Evolutionary conservation across 1,140 invertebrate genomes (phyloP).

Genomic region (Anastatus disparis): DNA sequence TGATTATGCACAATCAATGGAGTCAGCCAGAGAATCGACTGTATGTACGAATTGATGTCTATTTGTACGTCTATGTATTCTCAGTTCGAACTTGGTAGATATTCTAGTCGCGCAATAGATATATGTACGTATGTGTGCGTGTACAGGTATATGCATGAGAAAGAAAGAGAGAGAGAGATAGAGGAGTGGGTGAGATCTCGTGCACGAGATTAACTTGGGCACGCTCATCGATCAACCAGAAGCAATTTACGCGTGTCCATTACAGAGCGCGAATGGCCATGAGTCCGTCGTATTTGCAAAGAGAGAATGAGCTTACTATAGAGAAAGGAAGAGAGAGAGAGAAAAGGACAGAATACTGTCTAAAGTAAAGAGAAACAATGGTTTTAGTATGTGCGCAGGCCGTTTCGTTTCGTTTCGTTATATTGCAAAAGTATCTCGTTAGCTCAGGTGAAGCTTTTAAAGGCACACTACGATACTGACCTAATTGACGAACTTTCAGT

Average conservation of each 20-base stretch:
- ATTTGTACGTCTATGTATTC: no score
- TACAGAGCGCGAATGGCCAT: constrained; percentile 16
- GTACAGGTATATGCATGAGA: neutral
- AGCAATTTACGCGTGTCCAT: constrained; percentile 36
- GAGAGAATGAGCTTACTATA: neutral
- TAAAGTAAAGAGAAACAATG: neutral
- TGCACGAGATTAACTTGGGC: constrained; percentile 29
- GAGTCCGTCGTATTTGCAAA: constrained; percentile 16
- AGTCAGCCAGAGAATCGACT: neutral
- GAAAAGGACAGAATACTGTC: neutral
- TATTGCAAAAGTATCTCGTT: neutral
- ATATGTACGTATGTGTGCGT: neutral
- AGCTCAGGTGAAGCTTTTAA: neutral
- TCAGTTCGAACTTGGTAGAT: no score
- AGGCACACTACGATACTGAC: neutral
- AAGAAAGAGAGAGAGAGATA: neutral
- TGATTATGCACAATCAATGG: constrained; percentile 33
- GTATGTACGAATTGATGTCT: no score
- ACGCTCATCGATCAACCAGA: constrained; percentile 37
- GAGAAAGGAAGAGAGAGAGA: neutral
- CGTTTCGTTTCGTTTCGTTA: neutral
- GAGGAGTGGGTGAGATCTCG: neutral
- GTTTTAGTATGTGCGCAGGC: neutral
- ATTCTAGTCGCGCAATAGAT: neutral
- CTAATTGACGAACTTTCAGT: constrained; percentile 30